Evolutionary conservation across 2,113 vertebrate genomes (phyloP).

Genomic region (Psittacula cyanocephala): DNA sequence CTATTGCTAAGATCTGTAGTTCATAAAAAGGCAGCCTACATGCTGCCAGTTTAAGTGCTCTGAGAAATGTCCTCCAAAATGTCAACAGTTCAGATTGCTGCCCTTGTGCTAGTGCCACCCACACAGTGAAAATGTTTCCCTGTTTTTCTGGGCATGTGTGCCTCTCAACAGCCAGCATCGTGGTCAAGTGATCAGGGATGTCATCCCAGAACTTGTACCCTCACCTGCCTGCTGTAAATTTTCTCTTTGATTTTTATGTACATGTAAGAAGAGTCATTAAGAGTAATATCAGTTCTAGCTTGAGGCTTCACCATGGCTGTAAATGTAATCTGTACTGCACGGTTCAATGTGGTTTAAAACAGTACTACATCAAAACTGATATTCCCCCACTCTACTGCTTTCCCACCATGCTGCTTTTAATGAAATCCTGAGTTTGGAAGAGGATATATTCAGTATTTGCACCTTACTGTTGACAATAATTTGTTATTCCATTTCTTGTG

Average conservation of each 20-base stretch:
- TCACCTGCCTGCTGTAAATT: background rate
- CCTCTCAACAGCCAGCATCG: fast-evolving
- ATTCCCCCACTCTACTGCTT: fast-evolving
- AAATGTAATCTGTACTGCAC: background rate
- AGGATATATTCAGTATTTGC: background rate
- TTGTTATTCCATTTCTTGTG: background rate
- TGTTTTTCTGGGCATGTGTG: background rate
- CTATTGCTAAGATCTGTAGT: background rate
- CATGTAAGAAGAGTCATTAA: background rate
- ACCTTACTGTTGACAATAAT: background rate
- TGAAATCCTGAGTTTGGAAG: background rate
- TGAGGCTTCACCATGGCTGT: background rate
- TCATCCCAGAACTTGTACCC: background rate
- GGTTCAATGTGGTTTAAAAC: background rate
- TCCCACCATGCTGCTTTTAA: background rate
- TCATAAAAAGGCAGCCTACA: background rate
- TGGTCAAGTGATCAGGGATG: fast-evolving
- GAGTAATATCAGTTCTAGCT: background rate
- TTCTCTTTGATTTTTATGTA: background rate
- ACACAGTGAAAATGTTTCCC: fast-evolving
- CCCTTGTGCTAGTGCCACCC: background rate
- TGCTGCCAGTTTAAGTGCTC: background rate
- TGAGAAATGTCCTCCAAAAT: background rate
- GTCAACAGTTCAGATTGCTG: background rate
- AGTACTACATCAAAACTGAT: background rate